Conservation (phyloP, 1,140 invertebrate species). For the Drosophila oshimai region DNA sequence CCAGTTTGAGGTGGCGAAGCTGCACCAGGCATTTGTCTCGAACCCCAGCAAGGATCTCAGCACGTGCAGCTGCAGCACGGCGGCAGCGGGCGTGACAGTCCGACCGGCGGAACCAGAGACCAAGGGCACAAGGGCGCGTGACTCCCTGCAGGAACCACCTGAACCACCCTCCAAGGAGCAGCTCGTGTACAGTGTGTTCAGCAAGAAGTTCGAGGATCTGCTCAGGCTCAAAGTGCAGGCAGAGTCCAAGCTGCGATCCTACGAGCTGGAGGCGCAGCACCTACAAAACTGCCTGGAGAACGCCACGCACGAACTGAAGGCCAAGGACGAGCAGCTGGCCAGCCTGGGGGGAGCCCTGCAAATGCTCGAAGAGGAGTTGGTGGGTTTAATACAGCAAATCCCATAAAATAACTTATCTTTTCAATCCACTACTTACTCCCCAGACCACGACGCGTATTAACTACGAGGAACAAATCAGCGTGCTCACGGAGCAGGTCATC, state of each 20-base stretch:
- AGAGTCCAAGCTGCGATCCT: constrained; percentile 68
- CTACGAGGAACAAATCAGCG: constrained; percentile 94
- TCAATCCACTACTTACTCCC: no score
- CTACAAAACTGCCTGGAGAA: constrained; percentile 79
- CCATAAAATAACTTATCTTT: no score
- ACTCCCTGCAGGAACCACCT: constrained; percentile 53
- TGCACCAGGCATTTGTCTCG: constrained; percentile 80
- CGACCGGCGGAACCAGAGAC: constrained; percentile 35
- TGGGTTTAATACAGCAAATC: no score
- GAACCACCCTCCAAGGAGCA: constrained; percentile 68
- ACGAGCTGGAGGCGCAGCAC: constrained; percentile 62
- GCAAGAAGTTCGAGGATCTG: constrained; percentile 76
- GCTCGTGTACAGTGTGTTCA: constrained; percentile 71
- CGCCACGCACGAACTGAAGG: constrained; percentile 75
- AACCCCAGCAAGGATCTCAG: constrained; percentile 56
- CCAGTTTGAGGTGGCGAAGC: constrained; percentile 85
- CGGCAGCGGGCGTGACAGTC: constrained; percentile 68
- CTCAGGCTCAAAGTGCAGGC: constrained; percentile 65
- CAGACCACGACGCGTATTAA: constrained; percentile 88
- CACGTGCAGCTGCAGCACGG: constrained; percentile 69
- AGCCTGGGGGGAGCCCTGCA: constrained; percentile 83
- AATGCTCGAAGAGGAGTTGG: constrained; percentile 84
- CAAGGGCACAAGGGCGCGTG: constrained; percentile 46
- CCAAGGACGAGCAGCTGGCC: constrained; percentile 83
- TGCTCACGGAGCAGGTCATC: constrained; percentile 95